Evolutionary conservation across 2,888 invertebrate species (phyloP), one percentile per base, ranked within the genome.

Genomic region (Nesidiocoris tenuis): DNA sequence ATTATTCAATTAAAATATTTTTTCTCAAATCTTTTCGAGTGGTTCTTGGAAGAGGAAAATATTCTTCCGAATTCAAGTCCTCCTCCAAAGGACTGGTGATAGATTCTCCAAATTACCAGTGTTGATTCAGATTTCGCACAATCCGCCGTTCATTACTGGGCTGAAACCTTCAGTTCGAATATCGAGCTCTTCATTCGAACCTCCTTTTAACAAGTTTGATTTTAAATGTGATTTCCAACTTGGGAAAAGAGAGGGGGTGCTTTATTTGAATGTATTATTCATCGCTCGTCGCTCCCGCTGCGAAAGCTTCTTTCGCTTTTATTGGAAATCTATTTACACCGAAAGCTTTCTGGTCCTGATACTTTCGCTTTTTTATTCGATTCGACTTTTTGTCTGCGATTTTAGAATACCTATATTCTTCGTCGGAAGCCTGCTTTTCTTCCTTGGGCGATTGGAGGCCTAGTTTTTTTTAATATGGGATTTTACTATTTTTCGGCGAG

Each of bases 221-320:
- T 39, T 39, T 39, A 39, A 39, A 39, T 39, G 39, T 39, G 39
- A 39, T 39, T 39, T 39, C 39, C 39, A 39, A 39, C 39, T 39
- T 39, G 39, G 12, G 39, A 12, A 12, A 39, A 39, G 12, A n/a
- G n/a, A n/a, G n/a, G n/a, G n/a, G 67, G 19, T 22, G 18, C 56
- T 56, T 67, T 54, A 54, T 67, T 67, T 25, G 54, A 67, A 67
- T 67, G 67, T 56, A 67, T 67, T 67, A 67, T 67, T 67, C 67
- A 67, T 67, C 55, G 67, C 67, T 55, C 21, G 67, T 39, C 39
- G 39, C 12, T 39, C 12, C 39, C 39, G 39, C 12, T 39, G 39
- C 12, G 39, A 39, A 39, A 39, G 39, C 39, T 39, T 39, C 39
- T 39, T 39, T 39, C 39, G 39, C 39, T 39, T 39, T 39, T 39